Evolutionary conservation across 2,797 vertebrate species (phyloP), one percentile per base, ranked within the genome.

Genomic region (Macrochelys suwanniensis): DNA sequence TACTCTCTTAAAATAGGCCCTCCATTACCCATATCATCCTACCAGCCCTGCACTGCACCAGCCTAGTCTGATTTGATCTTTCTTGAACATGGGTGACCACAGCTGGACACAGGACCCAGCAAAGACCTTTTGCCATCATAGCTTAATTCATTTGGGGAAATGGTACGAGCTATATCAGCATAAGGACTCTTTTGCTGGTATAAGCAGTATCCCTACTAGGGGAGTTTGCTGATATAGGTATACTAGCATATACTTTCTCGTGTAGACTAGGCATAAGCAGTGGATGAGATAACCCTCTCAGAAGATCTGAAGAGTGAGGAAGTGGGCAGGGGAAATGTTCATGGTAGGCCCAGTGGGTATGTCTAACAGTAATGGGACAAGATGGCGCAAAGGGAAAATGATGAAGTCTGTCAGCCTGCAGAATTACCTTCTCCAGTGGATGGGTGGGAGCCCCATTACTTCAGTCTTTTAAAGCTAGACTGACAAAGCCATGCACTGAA

Each of bases 351-450:
- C 11, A 50, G 80, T 7, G 25, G 37, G 33, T 68, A 37, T 37
- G 8, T n/a, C 17, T 68, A 37, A n/a, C 17, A 37, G n/a, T 0
- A 3, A 1, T 0, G 51, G 80, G 53, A 16, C 23, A 49, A 45
- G 51, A 37, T 12, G 0, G 23, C 28, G 59, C 1, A 21, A n/a
- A 17, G 47, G 31, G 31, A 1, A 7, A 37, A 3, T 0, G 1
- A 28, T 31, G 25, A 1, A 1, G 10, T 0, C 53, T 11, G 5
- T 15, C 33, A n/a, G 33, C 33, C 17, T 65, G 19, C 33, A 37
- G 16, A 17, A 65, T 65, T 19, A 65, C 19, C 61, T 65, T 65
- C 61, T 65, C 16, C 16, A n/a, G 16, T n/a, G 16, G n/a, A 68
- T 17, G n/a, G 61, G 61, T 61, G 61, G 61, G 61, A 68, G 61